Conservation (phyloP, 2,888 invertebrate genomes). For the Buathra laborator region DNA sequence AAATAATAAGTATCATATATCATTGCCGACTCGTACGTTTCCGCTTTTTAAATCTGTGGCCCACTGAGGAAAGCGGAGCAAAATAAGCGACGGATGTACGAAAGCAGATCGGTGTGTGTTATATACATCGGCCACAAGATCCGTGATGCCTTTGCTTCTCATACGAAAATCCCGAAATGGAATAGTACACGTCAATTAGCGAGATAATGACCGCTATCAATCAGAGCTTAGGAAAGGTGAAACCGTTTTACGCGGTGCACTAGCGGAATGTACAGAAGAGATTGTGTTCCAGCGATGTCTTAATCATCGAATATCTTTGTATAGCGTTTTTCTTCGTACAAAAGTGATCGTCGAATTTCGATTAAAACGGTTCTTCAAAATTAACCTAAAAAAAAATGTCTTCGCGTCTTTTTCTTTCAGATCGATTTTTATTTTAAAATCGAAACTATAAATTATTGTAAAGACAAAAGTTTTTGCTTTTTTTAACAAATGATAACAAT, state of each 20-base stretch:
- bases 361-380: not conserved
- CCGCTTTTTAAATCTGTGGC: conserved; percentile 62
- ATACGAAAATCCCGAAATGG: conserved; percentile 30
- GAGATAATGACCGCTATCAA: conserved; percentile 52
- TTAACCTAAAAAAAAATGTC: not conserved
- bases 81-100: conserved; percentile 36
- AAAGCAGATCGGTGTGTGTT: conserved; percentile 23
- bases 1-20: not conserved
- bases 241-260: conserved; percentile 21
- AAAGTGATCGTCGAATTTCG: not conserved
- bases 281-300: conserved; percentile 13
- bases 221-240: conserved; percentile 44
- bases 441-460: not conserved
- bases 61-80: conserved; percentile 52
- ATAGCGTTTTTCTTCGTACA: not conserved
- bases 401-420: not conserved
- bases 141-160: conserved; percentile 12
- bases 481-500: not conserved
- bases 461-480: too few species aligned
- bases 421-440: not conserved
- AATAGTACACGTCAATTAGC: conserved; percentile 45
- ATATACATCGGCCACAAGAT: not conserved
- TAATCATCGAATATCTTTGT: not conserved
- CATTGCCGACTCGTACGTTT: conserved; percentile 31
- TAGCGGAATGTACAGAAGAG: conserved; percentile 11